phyloP scores from a whole-genome alignment of 2,888 invertebrate genomes.

The Pristionchus entomophagus region DNA sequence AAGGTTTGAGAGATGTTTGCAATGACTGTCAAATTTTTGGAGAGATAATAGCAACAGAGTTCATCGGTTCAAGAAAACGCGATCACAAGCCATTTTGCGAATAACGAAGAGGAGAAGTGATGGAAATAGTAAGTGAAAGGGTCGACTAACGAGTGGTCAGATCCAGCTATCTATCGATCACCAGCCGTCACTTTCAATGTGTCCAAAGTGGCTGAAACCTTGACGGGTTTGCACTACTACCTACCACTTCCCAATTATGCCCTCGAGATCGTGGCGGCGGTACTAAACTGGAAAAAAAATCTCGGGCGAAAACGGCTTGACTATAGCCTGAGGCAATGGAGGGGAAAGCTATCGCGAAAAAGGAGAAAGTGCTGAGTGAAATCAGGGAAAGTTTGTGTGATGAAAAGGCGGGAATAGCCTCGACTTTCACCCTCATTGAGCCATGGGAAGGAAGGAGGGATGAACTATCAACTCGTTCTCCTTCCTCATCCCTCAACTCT shows the following conservation, averaged over 20 bases:
- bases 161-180: slow-evolving; percentile 26
- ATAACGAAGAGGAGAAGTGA: neutral
- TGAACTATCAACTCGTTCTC: neutral
- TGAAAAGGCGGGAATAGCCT: slow-evolving; percentile 9
- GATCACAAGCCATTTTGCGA: neutral
- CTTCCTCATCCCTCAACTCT: neutral
- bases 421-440: neutral
- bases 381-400: slow-evolving; percentile 33
- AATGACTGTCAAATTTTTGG: too few species aligned
- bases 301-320: neutral
- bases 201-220: neutral
- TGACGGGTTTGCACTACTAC: neutral
- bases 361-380: slow-evolving; percentile 12
- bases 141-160: neutral
- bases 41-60: too few species aligned
- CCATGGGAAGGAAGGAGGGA: neutral
- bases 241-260: slow-evolving; percentile 16
- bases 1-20: too few species aligned
- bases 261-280: neutral
- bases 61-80: slow-evolving; percentile 1
- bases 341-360: neutral
- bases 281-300: neutral
- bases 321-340: neutral
- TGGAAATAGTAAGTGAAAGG: neutral
- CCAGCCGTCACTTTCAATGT: neutral